These are phyloP conservation scores for Diaperis boleti DNA, from an alignment of 2,888 invertebrate species.

Conservation along the genomic window DNA sequence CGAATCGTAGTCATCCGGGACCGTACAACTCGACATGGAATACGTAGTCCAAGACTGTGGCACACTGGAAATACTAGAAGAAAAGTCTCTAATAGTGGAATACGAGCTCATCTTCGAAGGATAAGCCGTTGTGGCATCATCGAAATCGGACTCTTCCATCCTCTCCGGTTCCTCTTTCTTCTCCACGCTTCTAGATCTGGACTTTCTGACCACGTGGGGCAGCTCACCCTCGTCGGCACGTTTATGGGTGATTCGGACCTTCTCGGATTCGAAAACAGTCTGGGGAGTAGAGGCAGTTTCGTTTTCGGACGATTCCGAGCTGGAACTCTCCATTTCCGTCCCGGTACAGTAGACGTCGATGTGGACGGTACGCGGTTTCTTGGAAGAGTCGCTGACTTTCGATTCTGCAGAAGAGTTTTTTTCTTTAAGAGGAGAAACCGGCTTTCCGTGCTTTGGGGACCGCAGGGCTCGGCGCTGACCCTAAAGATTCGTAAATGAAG, in stretches of 20 bases:
- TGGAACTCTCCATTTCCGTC: conserved; percentile 67
- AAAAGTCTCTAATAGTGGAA: conserved; percentile 71
- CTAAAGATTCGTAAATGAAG: conserved; percentile 14
- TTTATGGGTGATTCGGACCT: conserved; percentile 72
- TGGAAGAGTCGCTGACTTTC: conserved; percentile 58
- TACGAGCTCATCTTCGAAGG: conserved; percentile 73
- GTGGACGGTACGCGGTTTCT: conserved; percentile 76
- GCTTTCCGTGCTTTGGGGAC: conserved; percentile 52
- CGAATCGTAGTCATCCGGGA: conserved; percentile 67
- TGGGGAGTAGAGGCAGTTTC: conserved; percentile 70
- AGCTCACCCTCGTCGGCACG: conserved; percentile 65
- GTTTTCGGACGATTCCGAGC: conserved; percentile 56
- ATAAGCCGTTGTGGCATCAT: conserved; percentile 72
- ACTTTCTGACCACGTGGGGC: conserved; percentile 61
- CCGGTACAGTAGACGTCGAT: conserved; percentile 83
- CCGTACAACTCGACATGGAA: conserved; percentile 67
- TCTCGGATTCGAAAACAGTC: conserved; percentile 75
- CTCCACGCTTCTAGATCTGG: conserved; percentile 38
- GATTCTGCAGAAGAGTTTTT: conserved; percentile 50
- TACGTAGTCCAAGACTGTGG: conserved; percentile 67
- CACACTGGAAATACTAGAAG: conserved; percentile 69
- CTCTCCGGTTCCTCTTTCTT: conserved; percentile 47
- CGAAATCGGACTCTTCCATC: conserved; percentile 56
- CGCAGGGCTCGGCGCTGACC: conserved; percentile 49
- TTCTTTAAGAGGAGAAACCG: conserved; percentile 31